Evolutionary conservation across 2,797 vertebrate genomes (phyloP), one percentile per base, ranked within the genome.

Genomic region (Phaenicophaeus curvirostris): DNA sequence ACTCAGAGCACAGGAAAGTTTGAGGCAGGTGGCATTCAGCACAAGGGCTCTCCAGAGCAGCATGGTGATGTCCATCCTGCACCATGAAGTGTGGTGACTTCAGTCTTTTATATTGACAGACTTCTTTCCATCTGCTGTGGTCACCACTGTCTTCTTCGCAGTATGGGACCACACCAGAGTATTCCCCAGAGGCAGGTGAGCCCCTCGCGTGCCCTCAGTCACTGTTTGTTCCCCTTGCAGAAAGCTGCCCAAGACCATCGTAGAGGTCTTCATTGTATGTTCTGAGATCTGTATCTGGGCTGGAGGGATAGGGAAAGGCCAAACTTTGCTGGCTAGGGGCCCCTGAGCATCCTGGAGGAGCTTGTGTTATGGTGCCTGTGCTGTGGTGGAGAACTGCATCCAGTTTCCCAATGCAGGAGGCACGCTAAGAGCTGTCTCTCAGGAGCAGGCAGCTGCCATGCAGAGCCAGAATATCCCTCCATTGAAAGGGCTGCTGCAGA

Each of bases 381-480:
- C 54, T 39, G 18, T 18, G 33, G 50, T 25, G 44, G 21, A 3
- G 37, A 44, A 39, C 13, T 23, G 28, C 31, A 55, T 6, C 18
- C 2, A 2, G 4, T n/a, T 57, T 33, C 71, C 19, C 0, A 0
- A 2, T 1, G 15, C 42, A 58, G 54, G 27, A 2, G n/a, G 6
- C 51, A 67, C 1, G 0, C 0, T 35, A 58, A 54, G 42, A 2
- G 0, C 55, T 48, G 37, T 53, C 33, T 63, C 54, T 62, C 23
- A 35, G 74, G 55, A 48, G 48, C 55, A 46, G 66, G 15, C 44
- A 53, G 44, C 41, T 23, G 53, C 37, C 41, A 7, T 6, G 37
- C 19, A 24, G 46, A 6, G 7, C 46, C 31, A 24, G 51, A 48
- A 4, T 5, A 0, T 21, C 31, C 1, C 20, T 30, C 12, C 33